phyloP scores from a whole-genome alignment of 30 jellyfish, hydroid and myxozoan genomes.

The Hydractinia echinata region DNA sequence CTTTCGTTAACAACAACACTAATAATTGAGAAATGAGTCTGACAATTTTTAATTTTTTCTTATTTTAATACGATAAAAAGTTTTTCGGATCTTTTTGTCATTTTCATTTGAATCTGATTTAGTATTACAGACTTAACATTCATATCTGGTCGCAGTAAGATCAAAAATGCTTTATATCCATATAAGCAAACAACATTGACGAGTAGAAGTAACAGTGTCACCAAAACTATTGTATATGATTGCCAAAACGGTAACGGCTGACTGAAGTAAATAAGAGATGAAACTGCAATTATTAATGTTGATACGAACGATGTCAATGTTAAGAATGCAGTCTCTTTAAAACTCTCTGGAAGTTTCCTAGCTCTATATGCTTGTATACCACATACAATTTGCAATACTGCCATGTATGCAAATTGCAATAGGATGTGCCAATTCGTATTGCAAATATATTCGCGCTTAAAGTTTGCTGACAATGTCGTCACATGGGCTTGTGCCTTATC shows the following conservation, averaged over 20 bases:
- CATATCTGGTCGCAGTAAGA: slow-evolving; percentile 2
- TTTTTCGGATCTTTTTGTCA: background rate
- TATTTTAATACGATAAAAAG: too few relatives aligned
- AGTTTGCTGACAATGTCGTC: background rate
- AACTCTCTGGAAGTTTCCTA: background rate
- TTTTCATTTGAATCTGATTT: background rate
- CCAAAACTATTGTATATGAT: background rate
- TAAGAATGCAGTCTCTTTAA: background rate
- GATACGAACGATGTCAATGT: background rate
- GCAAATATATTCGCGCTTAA: background rate
- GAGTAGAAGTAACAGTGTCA: background rate
- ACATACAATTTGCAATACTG: background rate
- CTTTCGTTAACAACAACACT: too few relatives aligned
- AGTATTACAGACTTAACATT: background rate
- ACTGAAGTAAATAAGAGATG: background rate
- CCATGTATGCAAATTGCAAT: background rate
- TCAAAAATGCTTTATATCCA: background rate
- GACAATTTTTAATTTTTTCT: too few relatives aligned
- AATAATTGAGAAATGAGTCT: too few relatives aligned
- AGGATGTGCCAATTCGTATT: slow-evolving; percentile 7
- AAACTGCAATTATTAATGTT: background rate
- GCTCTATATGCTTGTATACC: background rate
- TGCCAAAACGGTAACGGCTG: background rate
- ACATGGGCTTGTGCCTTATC: background rate
- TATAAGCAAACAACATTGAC: background rate